phyloP scores from a whole-genome alignment of 1,140 invertebrate genomes.

The Papilio machaon region DNA sequence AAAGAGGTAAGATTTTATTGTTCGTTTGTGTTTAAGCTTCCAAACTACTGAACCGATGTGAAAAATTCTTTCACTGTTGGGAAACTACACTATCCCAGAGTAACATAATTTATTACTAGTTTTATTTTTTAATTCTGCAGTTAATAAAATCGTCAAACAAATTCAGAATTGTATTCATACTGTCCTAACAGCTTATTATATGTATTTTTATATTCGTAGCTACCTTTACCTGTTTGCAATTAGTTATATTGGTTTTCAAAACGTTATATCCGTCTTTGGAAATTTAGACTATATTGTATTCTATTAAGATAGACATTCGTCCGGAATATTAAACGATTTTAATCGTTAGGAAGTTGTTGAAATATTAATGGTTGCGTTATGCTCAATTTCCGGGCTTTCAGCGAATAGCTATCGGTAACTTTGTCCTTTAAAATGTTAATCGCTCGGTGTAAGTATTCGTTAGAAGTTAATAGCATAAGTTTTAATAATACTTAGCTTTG shows the following conservation, averaged over 20 bases:
- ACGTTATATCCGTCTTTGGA: neutral
- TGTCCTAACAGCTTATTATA: neutral
- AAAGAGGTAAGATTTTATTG: too few relatives aligned
- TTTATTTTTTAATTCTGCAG: too few relatives aligned
- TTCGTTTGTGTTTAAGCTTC: too few relatives aligned
- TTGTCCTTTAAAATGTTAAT: slow-evolving; percentile 65
- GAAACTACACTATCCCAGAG: too few relatives aligned
- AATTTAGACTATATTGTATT: slow-evolving; percentile 47
- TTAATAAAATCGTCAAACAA: neutral
- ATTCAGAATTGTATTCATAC: neutral
- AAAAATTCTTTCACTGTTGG: too few relatives aligned
- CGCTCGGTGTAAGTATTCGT: slow-evolving; percentile 47
- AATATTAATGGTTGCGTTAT: slow-evolving; percentile 76
- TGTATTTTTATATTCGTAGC: neutral
- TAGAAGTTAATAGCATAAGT: slow-evolving; percentile 37
- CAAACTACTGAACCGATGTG: too few relatives aligned
- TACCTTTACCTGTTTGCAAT: slow-evolving; percentile 28
- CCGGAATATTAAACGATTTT: slow-evolving; percentile 46
- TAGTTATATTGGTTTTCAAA: slow-evolving; percentile 33
- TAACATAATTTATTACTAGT: too few relatives aligned
- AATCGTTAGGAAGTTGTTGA: slow-evolving; percentile 70
- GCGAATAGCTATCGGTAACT: slow-evolving; percentile 66
- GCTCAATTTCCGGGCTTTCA: slow-evolving; percentile 76
- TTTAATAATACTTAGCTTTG: slow-evolving; percentile 31
- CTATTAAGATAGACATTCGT: slow-evolving; percentile 46